A percentile compares a stretch with the other conserved stretches of the same genome.
phyloP scores from a whole-genome alignment of 1,140 invertebrate genomes.

The Ridgeia piscesae region DNA sequence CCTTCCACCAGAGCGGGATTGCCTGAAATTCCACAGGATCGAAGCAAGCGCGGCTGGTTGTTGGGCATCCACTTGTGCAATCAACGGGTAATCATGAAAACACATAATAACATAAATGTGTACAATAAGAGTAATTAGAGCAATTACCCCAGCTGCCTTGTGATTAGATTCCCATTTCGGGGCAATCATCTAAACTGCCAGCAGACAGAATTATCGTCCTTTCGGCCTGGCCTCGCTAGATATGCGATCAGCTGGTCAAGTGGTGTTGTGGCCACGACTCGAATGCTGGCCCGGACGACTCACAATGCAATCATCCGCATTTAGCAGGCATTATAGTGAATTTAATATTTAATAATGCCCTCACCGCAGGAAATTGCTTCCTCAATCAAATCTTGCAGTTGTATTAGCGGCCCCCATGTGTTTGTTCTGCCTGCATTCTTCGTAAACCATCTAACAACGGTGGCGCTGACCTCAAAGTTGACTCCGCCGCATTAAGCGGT shows the following conservation, averaged over 20 bases:
- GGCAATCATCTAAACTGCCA: background rate
- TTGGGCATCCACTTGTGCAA: background rate
- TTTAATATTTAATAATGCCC: background rate
- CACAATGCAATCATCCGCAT: background rate
- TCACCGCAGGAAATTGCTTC: background rate
- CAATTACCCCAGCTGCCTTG: background rate
- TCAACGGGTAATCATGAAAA: background rate
- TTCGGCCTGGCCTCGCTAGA: background rate
- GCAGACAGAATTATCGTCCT: background rate
- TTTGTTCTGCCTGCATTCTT: background rate
- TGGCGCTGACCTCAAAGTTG: background rate
- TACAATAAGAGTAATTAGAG: background rate
- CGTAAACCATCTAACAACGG: background rate
- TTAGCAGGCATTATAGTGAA: conserved; percentile 1
- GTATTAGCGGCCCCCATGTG: background rate
- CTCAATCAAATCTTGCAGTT: conserved; percentile 1
- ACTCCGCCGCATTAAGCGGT: background rate
- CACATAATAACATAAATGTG: background rate
- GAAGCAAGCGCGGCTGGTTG: background rate
- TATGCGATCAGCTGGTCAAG: background rate
- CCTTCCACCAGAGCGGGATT: background rate
- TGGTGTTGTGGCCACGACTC: background rate
- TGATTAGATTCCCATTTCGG: background rate
- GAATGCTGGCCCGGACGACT: background rate
- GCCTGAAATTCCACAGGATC: background rate